Base-by-base conservation (phyloP, 2,113 vertebrate species). In the Callaeas wilsoni region DNA sequence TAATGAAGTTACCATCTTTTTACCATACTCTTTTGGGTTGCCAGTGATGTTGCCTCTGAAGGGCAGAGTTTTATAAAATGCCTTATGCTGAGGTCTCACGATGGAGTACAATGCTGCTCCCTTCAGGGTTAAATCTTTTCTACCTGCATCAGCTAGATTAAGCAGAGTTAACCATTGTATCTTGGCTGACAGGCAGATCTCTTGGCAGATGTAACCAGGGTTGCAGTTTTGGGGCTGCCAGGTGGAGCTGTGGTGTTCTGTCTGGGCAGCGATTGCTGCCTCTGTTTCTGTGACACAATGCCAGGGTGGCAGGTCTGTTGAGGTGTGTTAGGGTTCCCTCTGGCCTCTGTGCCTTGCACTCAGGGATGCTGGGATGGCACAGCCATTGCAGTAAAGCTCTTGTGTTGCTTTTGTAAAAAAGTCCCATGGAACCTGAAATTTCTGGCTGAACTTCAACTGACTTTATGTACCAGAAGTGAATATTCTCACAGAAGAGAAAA, bases 1-100 rank as follows among this genome's bases (percentile, higher is more conserved):
- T 90, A 21, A 55, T 41, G 39, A 76, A 85, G 37, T 80, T 85
- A 39, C 78, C 11, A 7, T 84, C 76, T 89, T 94, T 73, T 59
- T 59, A 64, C 30, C n/a, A 8, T 64, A 13, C 41, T 76, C 63
- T 41, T 79, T 70, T 6, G 49, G 7, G n/a, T 55, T 91, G 32
- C 16, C 57, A 62, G 47, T 75, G 44, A 37, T 7, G 7, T 37
- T 80, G n/a, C 15, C 21, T 62, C 20, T 50, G 59, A 86, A 90
- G 74, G 29, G 63, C 75, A 65, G 41, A 46, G 49, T 84, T 92
- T 56, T 49, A 16, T 60, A 35, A 30, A 63, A 87, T 49, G 33
- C 21, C 19, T 75, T 37, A 9, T 25, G 20, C 74, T 64, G 65
- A 70, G 30, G 13, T 57, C 33, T 84, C 29, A 2, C 12, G 44